phyloP scores from a whole-genome alignment of 2,113 vertebrate genomes.

The Lonchura striata region DNA sequence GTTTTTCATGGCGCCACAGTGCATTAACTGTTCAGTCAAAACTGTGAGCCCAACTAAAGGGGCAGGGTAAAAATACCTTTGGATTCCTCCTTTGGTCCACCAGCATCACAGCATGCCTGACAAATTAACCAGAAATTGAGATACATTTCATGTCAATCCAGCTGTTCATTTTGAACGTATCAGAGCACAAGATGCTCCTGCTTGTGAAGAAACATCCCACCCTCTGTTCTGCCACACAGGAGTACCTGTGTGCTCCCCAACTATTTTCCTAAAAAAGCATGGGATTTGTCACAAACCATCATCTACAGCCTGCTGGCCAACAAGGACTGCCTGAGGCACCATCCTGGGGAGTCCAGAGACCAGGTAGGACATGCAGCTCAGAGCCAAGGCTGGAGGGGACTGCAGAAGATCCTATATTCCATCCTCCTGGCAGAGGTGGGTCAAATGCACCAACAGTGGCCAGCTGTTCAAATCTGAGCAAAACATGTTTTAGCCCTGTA shows the following conservation, averaged over 20 bases:
- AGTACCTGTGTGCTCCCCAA: not conserved
- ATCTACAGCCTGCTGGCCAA: not conserved
- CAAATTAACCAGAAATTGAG: not conserved
- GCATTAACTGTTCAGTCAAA: not conserved
- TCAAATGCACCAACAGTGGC: accelerated
- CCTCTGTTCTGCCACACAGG: not conserved
- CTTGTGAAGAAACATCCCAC: not conserved
- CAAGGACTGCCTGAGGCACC: not conserved
- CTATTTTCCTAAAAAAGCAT: accelerated
- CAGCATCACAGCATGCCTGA: not conserved
- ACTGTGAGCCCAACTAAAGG: not conserved
- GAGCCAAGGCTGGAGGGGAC: not conserved
- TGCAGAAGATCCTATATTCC: accelerated
- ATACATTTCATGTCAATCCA: not conserved
- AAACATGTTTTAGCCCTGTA: accelerated
- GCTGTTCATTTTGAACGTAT: not conserved
- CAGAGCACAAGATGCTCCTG: not conserved
- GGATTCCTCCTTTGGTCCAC: not conserved
- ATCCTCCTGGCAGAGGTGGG: not conserved
- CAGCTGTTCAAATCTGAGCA: not conserved
- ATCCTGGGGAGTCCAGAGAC: not conserved
- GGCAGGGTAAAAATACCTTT: not conserved
- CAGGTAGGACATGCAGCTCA: not conserved
- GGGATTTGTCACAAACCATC: not conserved
- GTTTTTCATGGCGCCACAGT: not conserved